These are phyloP conservation scores for Camponotus pennsylvanicus DNA, from an alignment of 1,140 invertebrate species.

Conservation along the genomic window DNA sequence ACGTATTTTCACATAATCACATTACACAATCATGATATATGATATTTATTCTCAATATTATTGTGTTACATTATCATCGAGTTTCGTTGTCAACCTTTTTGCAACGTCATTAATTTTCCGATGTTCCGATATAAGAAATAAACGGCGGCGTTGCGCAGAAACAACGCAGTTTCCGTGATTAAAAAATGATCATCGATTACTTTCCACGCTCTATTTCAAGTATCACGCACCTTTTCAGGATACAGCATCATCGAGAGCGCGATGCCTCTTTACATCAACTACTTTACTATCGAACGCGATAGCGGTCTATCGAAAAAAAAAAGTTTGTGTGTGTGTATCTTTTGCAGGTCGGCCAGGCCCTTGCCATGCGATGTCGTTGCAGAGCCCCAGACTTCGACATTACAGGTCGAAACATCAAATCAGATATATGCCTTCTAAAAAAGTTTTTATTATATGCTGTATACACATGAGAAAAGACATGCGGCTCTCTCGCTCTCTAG, in stretches of 20 bases:
- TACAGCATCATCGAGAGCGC: conserved; percentile 54
- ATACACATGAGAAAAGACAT: conserved; percentile 58
- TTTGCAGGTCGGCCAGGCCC: conserved; percentile 85
- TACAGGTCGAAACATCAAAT: conserved; percentile 84
- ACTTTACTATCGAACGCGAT: conserved; percentile 39
- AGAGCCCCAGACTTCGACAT: conserved; percentile 86
- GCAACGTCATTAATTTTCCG: conserved; percentile 32
- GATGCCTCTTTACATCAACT: conserved; percentile 56
- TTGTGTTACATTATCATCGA: conserved; percentile 12
- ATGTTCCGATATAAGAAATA: conserved; percentile 28
- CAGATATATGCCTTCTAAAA: conserved; percentile 67
- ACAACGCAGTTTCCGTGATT: conserved; percentile 17
- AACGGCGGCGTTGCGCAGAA: not conserved
- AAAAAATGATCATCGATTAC: conserved; percentile 44
- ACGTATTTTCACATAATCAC: not conserved
- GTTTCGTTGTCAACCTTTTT: conserved; percentile 13
- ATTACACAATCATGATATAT: not conserved
- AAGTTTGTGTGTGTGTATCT: conserved; percentile 79
- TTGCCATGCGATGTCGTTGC: conserved; percentile 86
- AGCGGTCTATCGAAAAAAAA: conserved; percentile 28
- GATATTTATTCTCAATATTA: conserved; percentile 23
- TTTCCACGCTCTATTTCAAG: not conserved
- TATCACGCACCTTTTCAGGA: conserved; percentile 54
- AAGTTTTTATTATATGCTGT: conserved; percentile 68
- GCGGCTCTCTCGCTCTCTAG: conserved; percentile 58